Evolutionary conservation across 2,113 vertebrate genomes (phyloP).

Genomic region (Herpailurus yagouaroundi): DNA sequence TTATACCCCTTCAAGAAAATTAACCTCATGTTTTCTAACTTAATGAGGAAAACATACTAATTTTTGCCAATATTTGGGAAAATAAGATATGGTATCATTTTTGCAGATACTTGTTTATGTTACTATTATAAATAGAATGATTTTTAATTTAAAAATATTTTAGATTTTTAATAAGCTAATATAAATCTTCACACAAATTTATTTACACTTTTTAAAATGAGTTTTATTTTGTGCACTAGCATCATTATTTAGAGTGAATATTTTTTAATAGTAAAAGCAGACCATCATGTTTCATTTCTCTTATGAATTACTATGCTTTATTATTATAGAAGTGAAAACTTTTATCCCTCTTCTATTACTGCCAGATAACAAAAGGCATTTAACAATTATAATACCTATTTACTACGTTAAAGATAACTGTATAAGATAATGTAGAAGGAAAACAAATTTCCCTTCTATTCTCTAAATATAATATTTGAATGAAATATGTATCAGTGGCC

Average conservation of each 20-base stretch:
- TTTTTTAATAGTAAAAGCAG: constrained; percentile 23
- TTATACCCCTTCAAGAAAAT: constrained; percentile 70
- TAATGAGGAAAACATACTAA: constrained; percentile 31
- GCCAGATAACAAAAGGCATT: neutral
- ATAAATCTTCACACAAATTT: neutral
- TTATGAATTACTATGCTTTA: neutral
- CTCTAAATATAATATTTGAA: neutral
- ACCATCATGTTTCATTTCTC: neutral
- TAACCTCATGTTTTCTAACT: constrained; percentile 28
- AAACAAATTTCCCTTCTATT: constrained; percentile 34
- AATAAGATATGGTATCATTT: constrained; percentile 55
- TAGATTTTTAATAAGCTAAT: constrained; percentile 6
- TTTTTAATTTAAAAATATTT: constrained; percentile 43
- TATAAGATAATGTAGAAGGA: neutral
- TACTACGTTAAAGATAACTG: neutral
- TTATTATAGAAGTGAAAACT: constrained; percentile 1
- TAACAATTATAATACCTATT: neutral
- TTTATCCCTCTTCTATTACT: neutral
- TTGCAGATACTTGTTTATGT: constrained; percentile 29
- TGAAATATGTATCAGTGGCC: constrained; percentile 7
- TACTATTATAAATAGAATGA: constrained; percentile 41
- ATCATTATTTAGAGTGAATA: constrained; percentile 2
- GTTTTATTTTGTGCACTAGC: neutral
- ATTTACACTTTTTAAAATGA: constrained; percentile 21
- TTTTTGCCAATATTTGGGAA: constrained; percentile 26